Base-by-base conservation (phyloP, 2,797 vertebrate species). In the Hylomyscus alleni region DNA sequence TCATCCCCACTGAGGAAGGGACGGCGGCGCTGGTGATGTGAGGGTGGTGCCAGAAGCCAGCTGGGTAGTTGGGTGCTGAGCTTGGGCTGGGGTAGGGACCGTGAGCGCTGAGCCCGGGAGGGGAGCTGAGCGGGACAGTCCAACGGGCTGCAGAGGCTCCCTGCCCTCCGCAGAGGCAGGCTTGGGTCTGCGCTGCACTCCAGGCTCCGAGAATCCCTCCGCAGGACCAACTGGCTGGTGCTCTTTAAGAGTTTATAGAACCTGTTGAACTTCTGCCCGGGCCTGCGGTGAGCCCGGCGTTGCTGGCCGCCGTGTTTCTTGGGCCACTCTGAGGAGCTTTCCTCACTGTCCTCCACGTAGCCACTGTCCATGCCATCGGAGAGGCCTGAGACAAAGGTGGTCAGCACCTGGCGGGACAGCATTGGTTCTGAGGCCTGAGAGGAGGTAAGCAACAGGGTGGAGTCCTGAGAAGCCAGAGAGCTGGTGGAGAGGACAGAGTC, bases 1-100 rank as follows among this genome's bases (percentile, higher is more conserved):
- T 99, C 99, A 0, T 99, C 99, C 0, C 98, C 99, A 97, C 99
- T 99, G 91, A 99, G 98, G 96, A 99, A 99, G 40, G 99, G 99
- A 86, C 99, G 98, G 34, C 99, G 98, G 14, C 98, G 98, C 19
- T 29, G 97, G 22, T 99, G 98, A 50, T 82, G 80, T 0, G 93
- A 93, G 78, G 97, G 65, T 0, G 99, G 99, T 87, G 99, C 98
- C 62, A 99, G 98, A 11, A 98, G 98, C n/a, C 40, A 97, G n/a
- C 98, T 98, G 0, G 98, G 97, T 77, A 98, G 96, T 1, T 87
- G 98, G 34, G 95, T 60, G 40, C 93, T 93, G 60, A 99, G 98
- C 19, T 99, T 98, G 9, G 99, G 98, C 98, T 99, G 99, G 0
- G 99, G 99, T n/a, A 99, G 98, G 0, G 99, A 99, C 98, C 98